phyloP scores from a whole-genome alignment of 92 coral and sea anemone species.

The Zoanthus solanderi region DNA sequence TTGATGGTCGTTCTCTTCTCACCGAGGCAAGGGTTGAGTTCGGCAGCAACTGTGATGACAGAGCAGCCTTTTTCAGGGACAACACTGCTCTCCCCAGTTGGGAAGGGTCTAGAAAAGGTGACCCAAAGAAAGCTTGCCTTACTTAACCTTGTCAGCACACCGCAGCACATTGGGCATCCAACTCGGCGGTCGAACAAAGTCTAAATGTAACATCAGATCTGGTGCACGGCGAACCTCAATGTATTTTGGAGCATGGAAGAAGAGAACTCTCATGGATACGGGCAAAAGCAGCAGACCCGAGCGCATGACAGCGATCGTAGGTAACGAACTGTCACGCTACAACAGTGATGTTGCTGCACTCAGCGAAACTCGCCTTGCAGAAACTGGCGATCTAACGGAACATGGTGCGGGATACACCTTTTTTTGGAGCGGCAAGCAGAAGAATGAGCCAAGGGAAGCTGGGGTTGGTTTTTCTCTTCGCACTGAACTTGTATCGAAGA shows the following conservation, averaged over 20 bases:
- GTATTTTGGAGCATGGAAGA: slow-evolving; percentile 34
- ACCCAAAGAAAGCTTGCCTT: slow-evolving; percentile 14
- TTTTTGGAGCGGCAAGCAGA: slow-evolving; percentile 47
- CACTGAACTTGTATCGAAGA: slow-evolving; percentile 22
- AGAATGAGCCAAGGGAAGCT: slow-evolving; percentile 30
- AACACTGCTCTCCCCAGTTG: slow-evolving; percentile 22
- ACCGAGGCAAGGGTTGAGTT: slow-evolving; percentile 22
- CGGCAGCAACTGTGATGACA: neutral
- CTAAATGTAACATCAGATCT: neutral
- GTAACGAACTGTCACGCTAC: neutral
- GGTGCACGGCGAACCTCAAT: neutral
- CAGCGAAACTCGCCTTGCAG: neutral
- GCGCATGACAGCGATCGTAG: slow-evolving; percentile 29
- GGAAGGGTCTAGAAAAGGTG: slow-evolving; percentile 27
- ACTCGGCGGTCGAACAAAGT: slow-evolving; percentile 10
- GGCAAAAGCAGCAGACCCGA: slow-evolving; percentile 31
- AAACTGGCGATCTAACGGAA: slow-evolving; percentile 39
- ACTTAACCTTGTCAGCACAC: slow-evolving; percentile 7
- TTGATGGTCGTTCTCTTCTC: slow-evolving; percentile 28
- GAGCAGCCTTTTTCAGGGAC: too few species aligned
- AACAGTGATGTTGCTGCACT: slow-evolving; percentile 34
- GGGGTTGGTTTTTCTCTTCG: slow-evolving; percentile 55
- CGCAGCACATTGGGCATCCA: slow-evolving; percentile 8
- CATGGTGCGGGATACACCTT: slow-evolving; percentile 53
- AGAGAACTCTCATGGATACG: slow-evolving; percentile 32